Conservation (phyloP, 2,888 invertebrate species). For the Drosophila picticornis region DNA sequence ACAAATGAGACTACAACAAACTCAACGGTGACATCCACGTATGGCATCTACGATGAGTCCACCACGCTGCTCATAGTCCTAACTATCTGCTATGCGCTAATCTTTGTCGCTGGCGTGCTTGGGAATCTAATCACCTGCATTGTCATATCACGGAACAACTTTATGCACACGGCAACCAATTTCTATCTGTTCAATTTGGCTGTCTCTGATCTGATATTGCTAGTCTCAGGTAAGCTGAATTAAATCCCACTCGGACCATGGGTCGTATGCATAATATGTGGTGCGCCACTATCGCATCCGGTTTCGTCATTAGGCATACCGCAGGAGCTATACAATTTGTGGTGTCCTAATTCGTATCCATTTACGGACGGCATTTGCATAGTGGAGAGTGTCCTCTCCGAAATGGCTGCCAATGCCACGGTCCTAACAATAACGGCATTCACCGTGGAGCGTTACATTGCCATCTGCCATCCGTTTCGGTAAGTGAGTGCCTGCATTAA, state of each 20-base stretch:
- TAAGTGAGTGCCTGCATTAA: slow-evolving; percentile 59
- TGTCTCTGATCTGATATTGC: slow-evolving; percentile 92
- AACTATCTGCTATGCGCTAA: slow-evolving; percentile 89
- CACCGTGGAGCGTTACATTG: slow-evolving; percentile 94
- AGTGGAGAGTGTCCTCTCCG: slow-evolving; percentile 91
- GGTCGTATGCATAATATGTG: slow-evolving; percentile 45
- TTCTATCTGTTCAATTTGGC: slow-evolving; percentile 95
- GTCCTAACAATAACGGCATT: slow-evolving; percentile 95
- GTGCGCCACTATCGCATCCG: slow-evolving; percentile 1
- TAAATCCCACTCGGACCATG: slow-evolving; percentile 1
- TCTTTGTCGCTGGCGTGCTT: slow-evolving; percentile 89
- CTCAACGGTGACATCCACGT: slow-evolving; percentile 4
- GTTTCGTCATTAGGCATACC: slow-evolving; percentile 88
- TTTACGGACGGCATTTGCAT: slow-evolving; percentile 92
- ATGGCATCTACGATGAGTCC: slow-evolving; percentile 45
- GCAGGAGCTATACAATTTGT: slow-evolving; percentile 91
- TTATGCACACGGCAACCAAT: slow-evolving; percentile 93
- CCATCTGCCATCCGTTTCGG: slow-evolving; percentile 93
- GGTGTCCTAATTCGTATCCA: slow-evolving; percentile 90
- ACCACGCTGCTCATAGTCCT: slow-evolving; percentile 85
- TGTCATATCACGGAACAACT: slow-evolving; percentile 92
- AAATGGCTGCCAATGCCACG: slow-evolving; percentile 94
- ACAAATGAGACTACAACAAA: slow-evolving; percentile 40
- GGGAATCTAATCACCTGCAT: slow-evolving; percentile 94
- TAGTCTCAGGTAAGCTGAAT: slow-evolving; percentile 88